A percentile compares a stretch with the other conserved stretches of the same genome.
These are phyloP conservation scores for Meghimatium bilineatum DNA, from an alignment of 2,888 invertebrate species.

Conservation along the genomic window DNA sequence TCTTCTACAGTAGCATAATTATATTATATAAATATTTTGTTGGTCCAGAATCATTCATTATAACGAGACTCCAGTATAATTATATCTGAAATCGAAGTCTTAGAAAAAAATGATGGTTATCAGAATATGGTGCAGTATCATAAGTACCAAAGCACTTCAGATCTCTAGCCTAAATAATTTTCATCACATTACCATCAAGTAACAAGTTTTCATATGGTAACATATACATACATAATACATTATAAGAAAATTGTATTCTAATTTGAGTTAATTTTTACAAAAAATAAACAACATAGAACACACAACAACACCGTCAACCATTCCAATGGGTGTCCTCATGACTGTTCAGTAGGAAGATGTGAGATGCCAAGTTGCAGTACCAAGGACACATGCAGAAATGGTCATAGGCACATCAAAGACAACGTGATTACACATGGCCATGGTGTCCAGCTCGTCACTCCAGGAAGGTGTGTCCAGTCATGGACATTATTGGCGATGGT, in stretches of 20 bases:
- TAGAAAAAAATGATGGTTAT: background rate
- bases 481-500: background rate
- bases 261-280: background rate
- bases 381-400: conserved; percentile 22
- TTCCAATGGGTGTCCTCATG: background rate
- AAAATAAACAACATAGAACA: background rate
- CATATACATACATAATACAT: too few relatives aligned
- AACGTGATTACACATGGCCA: conserved; percentile 1
- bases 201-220: too few relatives aligned
- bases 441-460: background rate
- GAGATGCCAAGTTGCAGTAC: conserved; percentile 3
- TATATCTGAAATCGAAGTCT: background rate
- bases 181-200: background rate
- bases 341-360: background rate
- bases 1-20: too few relatives aligned
- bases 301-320: conserved; percentile 6
- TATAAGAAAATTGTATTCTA: too few relatives aligned
- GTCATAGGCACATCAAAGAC: conserved; percentile 15
- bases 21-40: too few relatives aligned
- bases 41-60: too few relatives aligned
- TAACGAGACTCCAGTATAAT: too few relatives aligned
- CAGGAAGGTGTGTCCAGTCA: background rate
- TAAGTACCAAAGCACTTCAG: background rate
- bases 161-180: background rate
- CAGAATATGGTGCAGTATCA: background rate